Percentiles rank a stretch among this genome's conserved stretches.
These are phyloP conservation scores for Gnathonemus echidnorhynchus DNA, from an alignment of 2,113 vertebrate species.

Conservation along the genomic window DNA sequence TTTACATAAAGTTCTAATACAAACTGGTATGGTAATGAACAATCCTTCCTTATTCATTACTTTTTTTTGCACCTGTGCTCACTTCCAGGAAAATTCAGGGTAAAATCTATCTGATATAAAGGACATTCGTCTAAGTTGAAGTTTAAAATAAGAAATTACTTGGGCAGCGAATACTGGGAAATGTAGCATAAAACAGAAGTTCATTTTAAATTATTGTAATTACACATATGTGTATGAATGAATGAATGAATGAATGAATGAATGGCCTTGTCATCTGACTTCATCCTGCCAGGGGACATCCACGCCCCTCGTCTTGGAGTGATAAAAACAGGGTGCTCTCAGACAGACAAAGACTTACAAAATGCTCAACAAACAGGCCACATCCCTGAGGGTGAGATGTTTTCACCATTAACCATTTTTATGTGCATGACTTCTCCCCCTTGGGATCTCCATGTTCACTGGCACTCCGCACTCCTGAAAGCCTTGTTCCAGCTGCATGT, in stretches of 20 bases:
- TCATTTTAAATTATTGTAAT: not conserved
- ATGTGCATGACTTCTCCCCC: not conserved
- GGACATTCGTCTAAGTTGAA: not conserved
- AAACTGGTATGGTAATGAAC: not conserved
- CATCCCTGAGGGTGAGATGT: not conserved
- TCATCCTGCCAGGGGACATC: not conserved
- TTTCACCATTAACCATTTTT: not conserved
- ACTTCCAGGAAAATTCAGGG: not conserved
- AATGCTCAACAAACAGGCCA: not conserved
- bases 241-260: not conserved
- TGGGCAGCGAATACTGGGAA: not conserved
- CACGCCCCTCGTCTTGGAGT: not conserved
- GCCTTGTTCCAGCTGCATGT: not conserved
- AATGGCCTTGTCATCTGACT: not conserved
- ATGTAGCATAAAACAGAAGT: not conserved
- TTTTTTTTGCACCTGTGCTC: not conserved
- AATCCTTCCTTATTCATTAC: not conserved
- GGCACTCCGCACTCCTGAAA: not conserved
- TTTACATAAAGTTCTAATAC: not conserved
- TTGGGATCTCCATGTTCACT: not conserved
- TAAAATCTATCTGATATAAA: not conserved
- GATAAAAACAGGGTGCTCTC: not conserved
- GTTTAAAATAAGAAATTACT: not conserved
- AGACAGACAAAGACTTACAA: not conserved
- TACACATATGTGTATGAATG: not conserved